Conservation (phyloP, 2,888 invertebrate species). For the Metalampra italica region DNA sequence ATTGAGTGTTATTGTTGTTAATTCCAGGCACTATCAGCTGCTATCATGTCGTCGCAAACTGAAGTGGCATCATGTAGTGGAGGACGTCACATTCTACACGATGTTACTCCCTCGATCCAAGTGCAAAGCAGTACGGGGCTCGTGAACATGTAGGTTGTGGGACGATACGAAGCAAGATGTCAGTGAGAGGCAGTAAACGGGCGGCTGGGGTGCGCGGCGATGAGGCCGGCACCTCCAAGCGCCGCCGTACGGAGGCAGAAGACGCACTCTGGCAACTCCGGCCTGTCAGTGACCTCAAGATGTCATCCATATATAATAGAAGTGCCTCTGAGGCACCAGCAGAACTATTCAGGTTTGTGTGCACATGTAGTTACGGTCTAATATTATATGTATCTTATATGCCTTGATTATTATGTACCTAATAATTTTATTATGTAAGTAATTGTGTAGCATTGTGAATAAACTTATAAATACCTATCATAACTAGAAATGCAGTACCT, state of each 20-base stretch:
- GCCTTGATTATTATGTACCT: neutral
- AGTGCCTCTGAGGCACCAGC: conserved; percentile 90
- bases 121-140: conserved; percentile 65
- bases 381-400: conserved; percentile 13
- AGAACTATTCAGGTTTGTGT: conserved; percentile 84
- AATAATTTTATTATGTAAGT: too few relatives aligned
- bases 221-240: conserved; percentile 64
- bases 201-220: conserved; percentile 63
- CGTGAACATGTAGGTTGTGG: conserved; percentile 74
- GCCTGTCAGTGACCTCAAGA: conserved; percentile 91
- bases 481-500: too few relatives aligned
- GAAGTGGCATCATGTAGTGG: conserved; percentile 68
- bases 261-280: conserved; percentile 87
- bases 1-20: conserved; percentile 19
- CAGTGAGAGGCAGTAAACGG: conserved; percentile 73
- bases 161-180: conserved; percentile 53
- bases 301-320: conserved; percentile 92
- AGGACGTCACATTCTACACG: conserved; percentile 71
- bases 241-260: conserved; percentile 66
- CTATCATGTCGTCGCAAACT: conserved; percentile 39
- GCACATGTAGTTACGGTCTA: conserved; percentile 1
- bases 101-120: conserved; percentile 72
- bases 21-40: conserved; percentile 53
- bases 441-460: too few relatives aligned
- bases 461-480: too few relatives aligned